Base-by-base conservation (phyloP, 2,888 invertebrate genomes). In the Scaeva pyrastri region DNA sequence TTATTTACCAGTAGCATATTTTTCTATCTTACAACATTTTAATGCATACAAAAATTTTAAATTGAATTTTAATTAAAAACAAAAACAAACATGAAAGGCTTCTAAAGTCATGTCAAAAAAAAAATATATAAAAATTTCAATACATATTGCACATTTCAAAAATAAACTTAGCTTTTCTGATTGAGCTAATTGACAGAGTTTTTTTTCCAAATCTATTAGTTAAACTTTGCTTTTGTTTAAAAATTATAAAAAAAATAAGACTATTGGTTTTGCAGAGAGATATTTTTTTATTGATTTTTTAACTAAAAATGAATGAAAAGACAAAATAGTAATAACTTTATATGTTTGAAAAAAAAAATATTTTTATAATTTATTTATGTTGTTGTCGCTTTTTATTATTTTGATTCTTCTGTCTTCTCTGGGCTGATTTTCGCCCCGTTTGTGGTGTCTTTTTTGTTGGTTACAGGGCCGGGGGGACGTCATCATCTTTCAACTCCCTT, bases 341-440 rank as follows among this genome's bases (percentile, higher is more conserved):
- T 26, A 14, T 64, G 8, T 50, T 23, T 52, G 14, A 11, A 39
- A 52, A 45, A 72, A 64, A 80, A 79, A 81, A 77, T 81, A 62
- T 60, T 70, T 88, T 80, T 88, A 86, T 90, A 90, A 90, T 89
- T 90, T 90, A 90, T 86, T 89, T 88, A 88, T 90, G 89, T 91
- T 89, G 77, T 72, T 88, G 72, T 80, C 81, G 78, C 76, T 80
- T 81, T 82, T 88, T 80, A 83, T 84, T 88, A 83, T 89, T 88
- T 88, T 88, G 56, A 87, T 81, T 86, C 88, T 89, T 88, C 88
- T 88, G 88, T 88, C 88, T 89, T 89, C 88, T 88, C 88, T 91
- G 92, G 92, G 93, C 92, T 93, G 91, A 92, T 91, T 90, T 92
- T 91, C 90, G 92, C 92, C 92, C 92, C 91, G 90, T 91, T 91